Conservation (phyloP, 2,888 invertebrate species). For the Vanessa cardui region DNA sequence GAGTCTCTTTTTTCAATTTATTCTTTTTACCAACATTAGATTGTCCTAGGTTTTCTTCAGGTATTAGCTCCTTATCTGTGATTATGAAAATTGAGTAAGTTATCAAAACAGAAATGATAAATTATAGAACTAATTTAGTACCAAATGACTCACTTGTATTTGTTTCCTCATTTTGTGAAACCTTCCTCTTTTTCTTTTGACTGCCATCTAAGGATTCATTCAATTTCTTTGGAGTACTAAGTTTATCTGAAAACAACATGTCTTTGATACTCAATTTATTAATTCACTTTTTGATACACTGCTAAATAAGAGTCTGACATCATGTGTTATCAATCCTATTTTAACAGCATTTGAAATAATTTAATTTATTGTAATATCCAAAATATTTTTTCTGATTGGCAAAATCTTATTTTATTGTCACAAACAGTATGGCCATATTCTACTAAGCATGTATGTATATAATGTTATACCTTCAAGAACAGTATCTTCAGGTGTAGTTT, state of each 20-base stretch:
- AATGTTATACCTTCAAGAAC: conserved; percentile 36
- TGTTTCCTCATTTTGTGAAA: conserved; percentile 19
- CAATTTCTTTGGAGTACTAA: conserved; percentile 3
- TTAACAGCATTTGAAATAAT: too few species aligned
- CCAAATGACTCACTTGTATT: conserved; percentile 15
- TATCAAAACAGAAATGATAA: neutral
- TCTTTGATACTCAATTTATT: neutral
- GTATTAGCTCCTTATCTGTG: conserved; percentile 6
- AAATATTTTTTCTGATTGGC: too few species aligned
- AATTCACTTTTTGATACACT: neutral
- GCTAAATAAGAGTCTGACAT: too few species aligned
- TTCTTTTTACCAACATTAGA: conserved; percentile 16
- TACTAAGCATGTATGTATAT: too few species aligned
- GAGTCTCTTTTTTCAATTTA: conserved; percentile 14
- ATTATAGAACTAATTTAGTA: neutral
- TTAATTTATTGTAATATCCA: too few species aligned
- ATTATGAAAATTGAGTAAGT: neutral
- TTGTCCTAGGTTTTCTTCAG: neutral
- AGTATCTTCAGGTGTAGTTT: conserved; percentile 33
- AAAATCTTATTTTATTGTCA: too few species aligned
- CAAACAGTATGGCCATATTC: neutral
- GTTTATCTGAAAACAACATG: conserved; percentile 7
- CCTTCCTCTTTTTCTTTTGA: conserved; percentile 35
- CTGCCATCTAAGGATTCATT: conserved; percentile 20
- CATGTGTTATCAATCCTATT: too few species aligned